Evolutionary conservation across 2,797 vertebrate genomes (phyloP).

Genomic region (Leptoclinus maculatus): DNA sequence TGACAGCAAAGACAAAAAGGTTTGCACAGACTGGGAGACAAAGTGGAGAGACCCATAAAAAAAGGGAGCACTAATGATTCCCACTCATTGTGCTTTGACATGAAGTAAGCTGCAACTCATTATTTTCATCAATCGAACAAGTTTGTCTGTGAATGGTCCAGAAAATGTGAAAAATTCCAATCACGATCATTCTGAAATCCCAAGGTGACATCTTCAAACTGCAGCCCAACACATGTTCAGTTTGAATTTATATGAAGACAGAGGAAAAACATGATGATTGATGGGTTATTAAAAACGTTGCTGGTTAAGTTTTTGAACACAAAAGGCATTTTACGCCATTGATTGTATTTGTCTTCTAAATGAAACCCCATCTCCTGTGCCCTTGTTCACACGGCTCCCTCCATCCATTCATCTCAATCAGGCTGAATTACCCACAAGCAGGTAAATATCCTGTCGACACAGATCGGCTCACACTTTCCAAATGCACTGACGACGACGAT

Average conservation of each 20-base stretch:
- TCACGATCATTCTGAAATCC: neutral
- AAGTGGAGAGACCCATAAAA: conserved; percentile 39
- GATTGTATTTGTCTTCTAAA: neutral
- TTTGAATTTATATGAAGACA: neutral
- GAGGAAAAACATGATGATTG: neutral
- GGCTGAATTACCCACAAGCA: conserved; percentile 6
- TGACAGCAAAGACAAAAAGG: conserved; percentile 34
- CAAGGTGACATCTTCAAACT: neutral
- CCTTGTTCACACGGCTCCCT: neutral
- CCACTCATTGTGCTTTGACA: conserved; percentile 27
- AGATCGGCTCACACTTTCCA: neutral
- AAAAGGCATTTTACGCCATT: neutral
- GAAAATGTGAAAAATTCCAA: neutral
- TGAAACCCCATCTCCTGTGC: neutral
- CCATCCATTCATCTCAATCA: conserved; percentile 26
- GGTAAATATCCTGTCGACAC: conserved; percentile 26
- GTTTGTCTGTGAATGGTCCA: neutral
- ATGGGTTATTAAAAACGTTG: neutral
- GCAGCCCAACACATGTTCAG: neutral
- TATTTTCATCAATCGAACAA: conserved; percentile 16
- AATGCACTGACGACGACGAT: conserved; percentile 8
- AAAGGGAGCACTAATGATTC: conserved; percentile 34
- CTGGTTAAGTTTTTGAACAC: neutral
- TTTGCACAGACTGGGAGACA: conserved; percentile 34
- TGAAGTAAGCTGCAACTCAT: conserved; percentile 32